These are phyloP conservation scores for Odocoileus hemionus DNA, from an alignment of 2,113 vertebrate species.

Conservation along the genomic window DNA sequence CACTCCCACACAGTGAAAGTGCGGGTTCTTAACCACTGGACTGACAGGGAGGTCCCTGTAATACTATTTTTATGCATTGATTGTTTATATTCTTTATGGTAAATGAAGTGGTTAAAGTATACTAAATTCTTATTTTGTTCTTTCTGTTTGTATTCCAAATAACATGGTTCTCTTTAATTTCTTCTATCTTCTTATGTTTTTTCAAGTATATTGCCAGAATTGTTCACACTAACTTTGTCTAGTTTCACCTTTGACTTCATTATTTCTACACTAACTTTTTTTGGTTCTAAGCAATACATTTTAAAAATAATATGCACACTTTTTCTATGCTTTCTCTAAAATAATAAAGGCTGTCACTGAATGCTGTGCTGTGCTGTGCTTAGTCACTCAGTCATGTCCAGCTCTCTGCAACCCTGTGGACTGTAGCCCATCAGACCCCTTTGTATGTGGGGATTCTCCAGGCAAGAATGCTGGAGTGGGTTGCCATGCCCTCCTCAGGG, in stretches of 20 bases:
- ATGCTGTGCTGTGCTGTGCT: background rate
- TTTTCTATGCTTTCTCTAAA: background rate
- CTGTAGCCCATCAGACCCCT: background rate
- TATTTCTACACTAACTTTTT: background rate
- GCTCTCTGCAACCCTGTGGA: background rate
- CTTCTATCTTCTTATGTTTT: background rate
- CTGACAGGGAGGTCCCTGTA: background rate
- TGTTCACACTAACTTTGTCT: background rate
- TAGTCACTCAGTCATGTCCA: rapidly evolving
- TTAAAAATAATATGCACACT: background rate
- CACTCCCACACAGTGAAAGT: background rate
- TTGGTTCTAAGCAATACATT: background rate
- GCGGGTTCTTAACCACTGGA: background rate
- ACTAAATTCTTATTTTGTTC: background rate
- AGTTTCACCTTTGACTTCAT: background rate
- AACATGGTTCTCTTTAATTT: background rate
- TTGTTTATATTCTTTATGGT: background rate
- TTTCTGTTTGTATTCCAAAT: background rate
- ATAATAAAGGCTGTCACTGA: background rate
- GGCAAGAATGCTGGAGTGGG: background rate
- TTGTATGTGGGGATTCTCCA: background rate
- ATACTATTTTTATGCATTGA: background rate
- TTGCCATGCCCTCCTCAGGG: background rate
- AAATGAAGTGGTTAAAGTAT: background rate
- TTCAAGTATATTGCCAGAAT: background rate